phyloP scores from a whole-genome alignment of 2,113 vertebrate genomes.

The Hippocampus guttulatus region DNA sequence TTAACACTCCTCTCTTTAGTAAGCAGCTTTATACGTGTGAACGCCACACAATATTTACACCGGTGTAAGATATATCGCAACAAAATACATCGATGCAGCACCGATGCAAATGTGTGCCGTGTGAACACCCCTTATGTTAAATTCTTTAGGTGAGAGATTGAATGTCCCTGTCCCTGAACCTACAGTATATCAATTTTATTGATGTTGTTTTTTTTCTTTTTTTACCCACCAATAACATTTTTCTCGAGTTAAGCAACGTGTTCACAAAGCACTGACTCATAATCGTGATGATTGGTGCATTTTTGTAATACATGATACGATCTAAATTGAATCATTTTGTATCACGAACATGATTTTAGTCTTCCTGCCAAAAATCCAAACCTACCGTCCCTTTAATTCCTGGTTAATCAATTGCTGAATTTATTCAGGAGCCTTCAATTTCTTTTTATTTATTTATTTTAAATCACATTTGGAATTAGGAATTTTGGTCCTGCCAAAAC shows the following conservation, averaged over 20 bases:
- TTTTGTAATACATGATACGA: neutral
- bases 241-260: neutral
- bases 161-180: neutral
- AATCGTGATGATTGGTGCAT: no score
- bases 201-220: no score
- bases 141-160: neutral
- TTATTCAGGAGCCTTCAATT: neutral
- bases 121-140: no score
- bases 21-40: no score
- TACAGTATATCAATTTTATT: no score
- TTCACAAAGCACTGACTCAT: neutral
- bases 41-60: no score
- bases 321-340: neutral
- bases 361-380: neutral
- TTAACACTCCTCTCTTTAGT: no score
- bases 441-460: neutral
- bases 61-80: no score
- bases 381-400: neutral
- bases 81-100: no score
- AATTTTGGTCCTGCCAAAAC: slow-evolving; percentile 4
- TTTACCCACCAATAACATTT: no score
- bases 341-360: neutral
- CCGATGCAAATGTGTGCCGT: no score
- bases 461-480: slow-evolving; percentile 9
- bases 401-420: slow-evolving; percentile 7